These are phyloP conservation scores for Hydropsyche betteni DNA, from an alignment of 2,888 invertebrate species.

Conservation along the genomic window DNA sequence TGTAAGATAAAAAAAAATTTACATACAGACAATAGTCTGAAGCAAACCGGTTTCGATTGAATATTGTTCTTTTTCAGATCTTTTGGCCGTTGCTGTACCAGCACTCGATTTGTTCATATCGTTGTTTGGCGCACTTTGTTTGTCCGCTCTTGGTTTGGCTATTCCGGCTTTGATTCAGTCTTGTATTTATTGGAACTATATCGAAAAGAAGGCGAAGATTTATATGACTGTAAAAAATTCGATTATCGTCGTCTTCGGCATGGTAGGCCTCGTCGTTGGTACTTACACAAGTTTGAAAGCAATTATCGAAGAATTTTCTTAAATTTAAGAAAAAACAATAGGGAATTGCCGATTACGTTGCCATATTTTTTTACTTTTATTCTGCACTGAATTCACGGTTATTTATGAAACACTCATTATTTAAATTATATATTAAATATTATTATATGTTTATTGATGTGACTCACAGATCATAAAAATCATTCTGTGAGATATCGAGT, in stretches of 20 bases:
- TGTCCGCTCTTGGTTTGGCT: constrained; percentile 87
- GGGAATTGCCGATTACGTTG: too few species aligned
- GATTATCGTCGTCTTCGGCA: constrained; percentile 71
- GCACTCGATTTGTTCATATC: constrained; percentile 79
- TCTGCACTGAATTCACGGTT: too few species aligned
- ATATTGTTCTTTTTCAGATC: constrained; percentile 68
- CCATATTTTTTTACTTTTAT: too few species aligned
- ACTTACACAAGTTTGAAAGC: constrained; percentile 74
- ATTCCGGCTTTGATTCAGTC: constrained; percentile 91
- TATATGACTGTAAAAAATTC: constrained; percentile 71
- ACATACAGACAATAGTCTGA: constrained; percentile 57
- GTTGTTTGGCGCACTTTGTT: constrained; percentile 85
- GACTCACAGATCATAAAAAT: too few species aligned
- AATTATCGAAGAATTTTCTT: constrained; percentile 69
- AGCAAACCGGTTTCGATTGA: too few species aligned
- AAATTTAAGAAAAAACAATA: constrained; percentile 17
- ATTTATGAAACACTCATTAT: too few species aligned
- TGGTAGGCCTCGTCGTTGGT: constrained; percentile 74
- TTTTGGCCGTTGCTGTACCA: constrained; percentile 85
- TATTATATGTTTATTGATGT: too few species aligned
- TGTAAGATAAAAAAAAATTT: constrained; percentile 69
- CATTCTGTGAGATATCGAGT: too few species aligned
- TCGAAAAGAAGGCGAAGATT: constrained; percentile 63
- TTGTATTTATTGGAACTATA: constrained; percentile 57
- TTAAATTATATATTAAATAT: too few species aligned